Evolutionary conservation across 2,888 invertebrate genomes (phyloP), one percentile per base, ranked within the genome.

Genomic region (Diabrotica balteata): DNA sequence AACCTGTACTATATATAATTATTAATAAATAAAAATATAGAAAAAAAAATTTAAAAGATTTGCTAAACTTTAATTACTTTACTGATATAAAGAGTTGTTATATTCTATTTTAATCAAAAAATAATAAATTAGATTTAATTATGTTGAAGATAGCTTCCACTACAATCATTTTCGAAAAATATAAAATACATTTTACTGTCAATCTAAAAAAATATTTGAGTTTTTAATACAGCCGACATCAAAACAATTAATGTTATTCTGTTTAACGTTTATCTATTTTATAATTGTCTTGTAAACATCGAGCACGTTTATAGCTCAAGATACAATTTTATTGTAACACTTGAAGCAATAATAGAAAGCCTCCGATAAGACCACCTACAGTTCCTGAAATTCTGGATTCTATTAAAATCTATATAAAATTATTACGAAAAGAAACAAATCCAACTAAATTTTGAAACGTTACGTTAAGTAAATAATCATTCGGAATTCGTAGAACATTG

Each of bases 181-280:
- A 32, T 32, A 32, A 32, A 32, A 32, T 32, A 32, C 32, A 32
- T 32, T 32, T 32, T 32, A 32, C 22, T 51, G 8, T 51, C 46
- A 46, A 62, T 62, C 44, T 46, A 63, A 63, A 63, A 50, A 64
- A 58, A 58, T 51, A 63, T 57, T 63, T 45, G 57, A 11, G 22
- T 10, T 49, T 47, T 4, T 52, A 17, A 43, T 32, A 11, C 22
- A 42, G 59, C 72, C 32, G 32, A 32, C 32, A 32, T 32, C 32
- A 32, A 32, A 32, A 32, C 32, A 32, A 32, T 32, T 32, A 32
- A 32, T 71, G 74, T 76, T 71, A 72, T 73, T 76, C 74, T 76
- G 76, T 71, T 76, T 71, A 70, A 72, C 71, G 73, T 76, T 73
- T 67, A 61, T 53, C 71, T 71, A 71, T 73, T 74, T 74, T 75